Conservation (phyloP, 2,797 vertebrate genomes). For the Danio aesculapii region DNA sequence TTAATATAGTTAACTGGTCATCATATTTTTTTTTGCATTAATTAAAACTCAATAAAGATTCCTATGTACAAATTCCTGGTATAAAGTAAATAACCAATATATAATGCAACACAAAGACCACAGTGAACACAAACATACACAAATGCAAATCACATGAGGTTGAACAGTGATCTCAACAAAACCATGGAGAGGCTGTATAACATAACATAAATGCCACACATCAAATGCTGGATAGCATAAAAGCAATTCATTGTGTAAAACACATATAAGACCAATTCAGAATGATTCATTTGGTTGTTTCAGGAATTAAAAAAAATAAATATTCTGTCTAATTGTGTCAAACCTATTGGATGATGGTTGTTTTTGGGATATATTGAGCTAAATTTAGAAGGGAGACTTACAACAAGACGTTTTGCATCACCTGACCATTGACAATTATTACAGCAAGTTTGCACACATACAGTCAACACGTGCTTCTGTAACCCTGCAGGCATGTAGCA, state of each 20-base stretch:
- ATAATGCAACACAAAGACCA: slow-evolving; percentile 48
- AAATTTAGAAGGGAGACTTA: slow-evolving; percentile 16
- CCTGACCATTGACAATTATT: slow-evolving; percentile 6
- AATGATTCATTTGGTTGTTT: slow-evolving; percentile 1
- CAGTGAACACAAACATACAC: slow-evolving; percentile 41
- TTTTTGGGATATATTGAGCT: background rate
- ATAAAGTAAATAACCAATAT: slow-evolving; percentile 52
- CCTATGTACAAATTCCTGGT: slow-evolving; percentile 39
- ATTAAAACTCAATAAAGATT: slow-evolving; percentile 46
- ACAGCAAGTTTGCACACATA: slow-evolving; percentile 29
- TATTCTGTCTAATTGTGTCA: background rate
- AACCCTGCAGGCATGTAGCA: slow-evolving; percentile 32
- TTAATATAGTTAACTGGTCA: slow-evolving; percentile 41
- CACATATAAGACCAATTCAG: slow-evolving; percentile 6
- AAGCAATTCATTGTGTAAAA: slow-evolving; percentile 25
- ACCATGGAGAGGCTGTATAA: slow-evolving; percentile 25
- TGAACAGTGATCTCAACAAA: slow-evolving; percentile 27
- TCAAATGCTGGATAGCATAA: slow-evolving; percentile 5
- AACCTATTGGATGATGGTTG: background rate
- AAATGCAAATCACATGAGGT: slow-evolving; percentile 33
- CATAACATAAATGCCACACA: slow-evolving; percentile 36
- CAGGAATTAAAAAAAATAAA: background rate
- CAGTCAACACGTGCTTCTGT: slow-evolving; percentile 16
- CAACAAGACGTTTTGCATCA: background rate
- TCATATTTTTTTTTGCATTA: slow-evolving; percentile 7